Evolutionary conservation across 2,113 vertebrate genomes (phyloP).

Genomic region (Megaleporinus macrocephalus): DNA sequence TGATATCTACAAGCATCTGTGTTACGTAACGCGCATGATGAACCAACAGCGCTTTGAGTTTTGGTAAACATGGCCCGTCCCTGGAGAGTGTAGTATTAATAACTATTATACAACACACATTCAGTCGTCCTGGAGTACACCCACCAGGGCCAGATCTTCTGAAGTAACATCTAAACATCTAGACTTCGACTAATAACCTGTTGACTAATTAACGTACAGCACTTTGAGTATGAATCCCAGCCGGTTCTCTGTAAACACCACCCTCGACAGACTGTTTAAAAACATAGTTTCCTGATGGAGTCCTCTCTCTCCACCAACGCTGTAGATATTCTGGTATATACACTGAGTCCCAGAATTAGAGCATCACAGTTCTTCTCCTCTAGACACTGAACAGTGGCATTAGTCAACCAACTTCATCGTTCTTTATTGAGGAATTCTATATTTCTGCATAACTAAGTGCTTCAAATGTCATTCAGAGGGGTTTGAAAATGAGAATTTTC

Average conservation of each 20-base stretch:
- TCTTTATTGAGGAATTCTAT: too few relatives aligned
- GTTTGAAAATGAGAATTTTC: too few relatives aligned
- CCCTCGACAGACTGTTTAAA: background rate
- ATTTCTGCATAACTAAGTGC: too few relatives aligned
- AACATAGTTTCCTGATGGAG: too few relatives aligned
- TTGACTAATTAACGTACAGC: background rate
- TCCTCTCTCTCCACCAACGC: background rate
- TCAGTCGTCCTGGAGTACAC: background rate
- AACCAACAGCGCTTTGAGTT: constrained; percentile 6
- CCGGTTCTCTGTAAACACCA: background rate
- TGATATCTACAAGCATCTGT: constrained; percentile 12
- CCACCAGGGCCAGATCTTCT: background rate
- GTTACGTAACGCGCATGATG: constrained; percentile 1
- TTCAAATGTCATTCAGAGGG: too few relatives aligned
- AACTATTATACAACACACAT: background rate
- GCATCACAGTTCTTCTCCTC: background rate
- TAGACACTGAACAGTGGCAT: too few relatives aligned
- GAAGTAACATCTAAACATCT: background rate
- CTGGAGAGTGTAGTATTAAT: constrained; percentile 2
- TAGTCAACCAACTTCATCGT: too few relatives aligned
- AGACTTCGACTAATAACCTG: background rate
- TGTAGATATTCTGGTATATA: background rate
- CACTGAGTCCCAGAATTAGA: background rate
- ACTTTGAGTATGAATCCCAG: background rate
- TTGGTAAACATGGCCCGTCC: background rate